These are phyloP conservation scores for Drosophila helvetica DNA, from an alignment of 2,888 invertebrate species.

Conservation along the genomic window DNA sequence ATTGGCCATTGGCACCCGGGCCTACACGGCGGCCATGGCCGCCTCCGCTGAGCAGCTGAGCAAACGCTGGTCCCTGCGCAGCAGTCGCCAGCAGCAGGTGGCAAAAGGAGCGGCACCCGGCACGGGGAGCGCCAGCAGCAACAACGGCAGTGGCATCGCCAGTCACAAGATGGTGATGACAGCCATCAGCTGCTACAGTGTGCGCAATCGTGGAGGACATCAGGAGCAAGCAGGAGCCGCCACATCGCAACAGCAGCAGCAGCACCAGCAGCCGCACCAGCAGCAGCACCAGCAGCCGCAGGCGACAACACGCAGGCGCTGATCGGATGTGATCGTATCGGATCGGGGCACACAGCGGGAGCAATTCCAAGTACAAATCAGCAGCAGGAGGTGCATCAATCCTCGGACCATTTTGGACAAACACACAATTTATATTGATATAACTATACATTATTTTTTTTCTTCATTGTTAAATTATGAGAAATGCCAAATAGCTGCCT, in stretches of 20 bases:
- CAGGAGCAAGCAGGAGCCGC: conserved; percentile 38
- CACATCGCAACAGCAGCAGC: conserved; percentile 21
- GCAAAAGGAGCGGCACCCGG: not conserved
- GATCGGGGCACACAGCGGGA: conserved; percentile 16
- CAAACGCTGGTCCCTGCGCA: conserved; percentile 71
- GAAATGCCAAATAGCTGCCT: not conserved
- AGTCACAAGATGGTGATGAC: conserved; percentile 34
- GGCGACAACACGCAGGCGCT: conserved; percentile 8
- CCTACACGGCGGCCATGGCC: conserved; percentile 65
- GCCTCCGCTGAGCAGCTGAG: conserved; percentile 57
- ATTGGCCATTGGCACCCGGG: conserved; percentile 69
- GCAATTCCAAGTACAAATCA: conserved; percentile 46
- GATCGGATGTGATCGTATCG: not conserved
- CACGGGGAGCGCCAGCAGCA: conserved; percentile 4
- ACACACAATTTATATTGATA: not conserved
- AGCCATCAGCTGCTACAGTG: conserved; percentile 63
- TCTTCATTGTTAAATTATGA: not conserved
- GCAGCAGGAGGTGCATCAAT: not conserved
- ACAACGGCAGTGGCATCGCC: conserved; percentile 4
- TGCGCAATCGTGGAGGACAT: conserved; percentile 43
- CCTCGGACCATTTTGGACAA: no score
- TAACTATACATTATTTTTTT: not conserved
- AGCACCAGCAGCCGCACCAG: conserved; percentile 11
- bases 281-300: not conserved
- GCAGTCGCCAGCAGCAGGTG: conserved; percentile 38